phyloP scores from a whole-genome alignment of 2,113 vertebrate genomes.

The Plestiodon gilberti region DNA sequence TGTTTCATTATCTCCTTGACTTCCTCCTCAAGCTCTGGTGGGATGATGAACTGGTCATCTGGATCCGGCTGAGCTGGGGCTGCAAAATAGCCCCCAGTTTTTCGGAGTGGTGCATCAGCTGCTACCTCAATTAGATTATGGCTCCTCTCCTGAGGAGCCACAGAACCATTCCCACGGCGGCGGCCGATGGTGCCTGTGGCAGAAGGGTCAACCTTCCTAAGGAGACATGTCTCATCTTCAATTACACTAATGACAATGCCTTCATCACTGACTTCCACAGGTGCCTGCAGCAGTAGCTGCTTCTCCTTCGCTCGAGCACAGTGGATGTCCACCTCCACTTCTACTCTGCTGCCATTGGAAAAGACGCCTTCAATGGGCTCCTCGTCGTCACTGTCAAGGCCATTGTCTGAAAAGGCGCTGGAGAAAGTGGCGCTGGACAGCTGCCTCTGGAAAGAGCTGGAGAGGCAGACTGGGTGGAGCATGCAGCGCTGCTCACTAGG shows the following conservation, averaged over 20 bases:
- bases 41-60: conserved; percentile 97
- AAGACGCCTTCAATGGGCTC: conserved; percentile 97
- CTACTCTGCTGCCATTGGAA: conserved; percentile 93
- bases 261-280: conserved; percentile 83
- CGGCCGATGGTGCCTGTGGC: conserved; percentile 76
- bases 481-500: conserved; percentile 84
- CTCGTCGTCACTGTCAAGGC: conserved; percentile 95
- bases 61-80: conserved; percentile 95
- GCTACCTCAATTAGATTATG: conserved; percentile 97
- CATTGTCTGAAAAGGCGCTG: conserved; percentile 95
- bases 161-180: conserved; percentile 88
- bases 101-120: conserved; percentile 86
- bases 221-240: conserved; percentile 71
- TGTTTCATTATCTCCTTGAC: conserved; percentile 97
- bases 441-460: conserved; percentile 91
- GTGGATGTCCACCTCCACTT: conserved; percentile 95
- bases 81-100: conserved; percentile 92
- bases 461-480: conserved; percentile 84
- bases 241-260: conserved; percentile 79
- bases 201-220: conserved; percentile 68
- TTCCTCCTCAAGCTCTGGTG: conserved; percentile 96
- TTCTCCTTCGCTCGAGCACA: conserved; percentile 77
- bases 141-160: conserved; percentile 90
- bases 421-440: conserved; percentile 97
- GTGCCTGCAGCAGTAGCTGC: conserved; percentile 73